These are phyloP conservation scores for Diaprepes abbreviatus DNA, from an alignment of 2,888 invertebrate genomes.

Conservation along the genomic window DNA sequence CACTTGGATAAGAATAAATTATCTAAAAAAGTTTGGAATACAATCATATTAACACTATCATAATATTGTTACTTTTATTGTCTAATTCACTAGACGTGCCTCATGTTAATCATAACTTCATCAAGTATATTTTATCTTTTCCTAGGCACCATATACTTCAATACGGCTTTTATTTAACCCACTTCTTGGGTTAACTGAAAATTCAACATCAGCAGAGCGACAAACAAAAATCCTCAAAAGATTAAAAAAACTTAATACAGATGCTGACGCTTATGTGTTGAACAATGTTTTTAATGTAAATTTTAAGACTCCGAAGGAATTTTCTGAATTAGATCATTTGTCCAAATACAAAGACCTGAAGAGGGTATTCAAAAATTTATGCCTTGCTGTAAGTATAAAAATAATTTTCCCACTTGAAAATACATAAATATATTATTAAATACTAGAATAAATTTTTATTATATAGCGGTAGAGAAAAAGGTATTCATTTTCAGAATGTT, in stretches of 20 bases:
- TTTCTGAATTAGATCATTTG: conserved; percentile 54
- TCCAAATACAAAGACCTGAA: conserved; percentile 59
- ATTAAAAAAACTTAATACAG: conserved; percentile 61
- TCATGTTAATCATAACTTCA: no score
- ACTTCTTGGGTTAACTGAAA: conserved; percentile 63
- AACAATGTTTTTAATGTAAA: conserved; percentile 70
- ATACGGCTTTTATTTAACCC: conserved; percentile 67
- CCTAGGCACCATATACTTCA: conserved; percentile 65
- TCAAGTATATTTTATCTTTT: not conserved
- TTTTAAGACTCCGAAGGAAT: conserved; percentile 60
- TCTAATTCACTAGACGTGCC: no score
- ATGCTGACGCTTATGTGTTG: conserved; percentile 66
- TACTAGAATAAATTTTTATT: no score
- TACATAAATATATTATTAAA: no score
- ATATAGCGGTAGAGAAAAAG: no score
- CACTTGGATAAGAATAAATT: no score
- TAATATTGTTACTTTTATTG: no score
- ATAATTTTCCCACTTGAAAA: no score
- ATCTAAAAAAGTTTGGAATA: no score
- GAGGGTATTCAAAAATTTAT: conserved; percentile 67
- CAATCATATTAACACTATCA: no score
- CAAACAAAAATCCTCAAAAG: conserved; percentile 63
- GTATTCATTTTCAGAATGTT: no score
- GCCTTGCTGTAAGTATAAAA: conserved; percentile 62
- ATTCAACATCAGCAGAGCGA: conserved; percentile 62